Evolutionary conservation across 2,888 invertebrate species (phyloP), one percentile per base, ranked within the genome.

Genomic region (Amiota mariae): DNA sequence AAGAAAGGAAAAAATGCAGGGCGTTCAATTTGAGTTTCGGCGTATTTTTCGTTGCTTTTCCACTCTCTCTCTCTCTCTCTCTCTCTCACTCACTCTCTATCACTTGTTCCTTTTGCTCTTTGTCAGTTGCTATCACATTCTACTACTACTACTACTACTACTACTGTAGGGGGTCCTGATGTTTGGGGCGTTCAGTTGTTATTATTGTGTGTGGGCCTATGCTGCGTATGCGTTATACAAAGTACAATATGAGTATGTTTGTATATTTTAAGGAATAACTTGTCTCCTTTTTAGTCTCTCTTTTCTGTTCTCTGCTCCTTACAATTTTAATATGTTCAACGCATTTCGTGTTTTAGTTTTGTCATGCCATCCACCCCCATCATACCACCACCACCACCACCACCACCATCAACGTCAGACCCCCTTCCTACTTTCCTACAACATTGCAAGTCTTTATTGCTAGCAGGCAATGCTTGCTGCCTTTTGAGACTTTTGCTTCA

Each of bases 391-490:
- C 57, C 13, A 6, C 46, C 18, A 48, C 24, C 24, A 24, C 24
- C 66, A 48, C 57, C 13, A 6, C 46, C 18, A 59, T 59, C 20
- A 36, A 15, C 8, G 47, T 47, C 61, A 20, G 36, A n/a, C 63
- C 56, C 63, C n/a, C 10, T 66, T 66, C 12, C 12, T 63, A 6
- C 15, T 61, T 59, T 36, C 9, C n/a, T 49, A 15, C 67, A 8
- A 71, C 75, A 78, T 84, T 83, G 83, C 83, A 83, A 82, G 85
- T 85, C 81, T 84, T 83, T 85, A 83, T 85, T 73, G 78, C 36
- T 36, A 36, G 36, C 36, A 36, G 36, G 36, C 36, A 36, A 36
- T 36, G 36, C 3, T 48, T n/a, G 48, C 47, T 57, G 70, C 47
- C n/a, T 10, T 47, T 57, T 48, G 18, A 46, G 68, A 49, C 20